Evolutionary conservation across 2,888 invertebrate species (phyloP).

Genomic region (Eurytoma californica): DNA sequence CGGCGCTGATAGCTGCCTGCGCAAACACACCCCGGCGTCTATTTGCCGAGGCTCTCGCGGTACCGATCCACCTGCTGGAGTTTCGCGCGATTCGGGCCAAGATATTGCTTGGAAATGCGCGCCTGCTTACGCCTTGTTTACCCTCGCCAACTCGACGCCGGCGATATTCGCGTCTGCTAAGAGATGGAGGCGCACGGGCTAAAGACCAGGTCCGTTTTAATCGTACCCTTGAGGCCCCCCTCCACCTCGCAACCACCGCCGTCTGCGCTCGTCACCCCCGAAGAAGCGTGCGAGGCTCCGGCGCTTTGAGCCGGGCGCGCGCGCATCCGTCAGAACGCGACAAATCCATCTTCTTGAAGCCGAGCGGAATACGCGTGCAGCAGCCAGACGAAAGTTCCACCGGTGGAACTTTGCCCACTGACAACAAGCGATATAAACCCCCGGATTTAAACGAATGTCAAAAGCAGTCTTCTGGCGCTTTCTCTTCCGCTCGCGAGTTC

Average conservation of each 20-base stretch:
- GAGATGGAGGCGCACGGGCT: background rate
- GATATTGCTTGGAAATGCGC: conserved; percentile 66
- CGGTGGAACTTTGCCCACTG: conserved; percentile 41
- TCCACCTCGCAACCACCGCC: background rate
- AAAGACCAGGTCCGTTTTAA: conserved; percentile 39
- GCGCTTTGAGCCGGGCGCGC: background rate
- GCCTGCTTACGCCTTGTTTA: conserved; percentile 40
- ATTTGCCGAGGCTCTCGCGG: conserved; percentile 64
- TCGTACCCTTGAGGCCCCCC: conserved; percentile 30
- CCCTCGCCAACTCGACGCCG: background rate
- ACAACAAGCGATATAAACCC: conserved; percentile 43
- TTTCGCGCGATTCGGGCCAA: conserved; percentile 64
- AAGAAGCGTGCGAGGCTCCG: background rate
- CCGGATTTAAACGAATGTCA: conserved; percentile 71
- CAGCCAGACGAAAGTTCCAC: conserved; percentile 29
- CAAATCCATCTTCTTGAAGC: conserved; percentile 38
- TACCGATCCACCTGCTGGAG: conserved; percentile 60
- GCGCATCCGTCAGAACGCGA: background rate
- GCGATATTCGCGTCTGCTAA: conserved; percentile 26
- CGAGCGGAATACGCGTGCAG: background rate
- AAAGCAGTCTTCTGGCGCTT: conserved; percentile 57
- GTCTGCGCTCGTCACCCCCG: background rate
- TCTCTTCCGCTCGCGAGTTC: conserved; percentile 58
- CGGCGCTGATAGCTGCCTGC: conserved; percentile 62
- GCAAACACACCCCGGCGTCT: conserved; percentile 65